Evolutionary conservation across 2,113 vertebrate species (phyloP).

Genomic region (Dasyprocta punctata): DNA sequence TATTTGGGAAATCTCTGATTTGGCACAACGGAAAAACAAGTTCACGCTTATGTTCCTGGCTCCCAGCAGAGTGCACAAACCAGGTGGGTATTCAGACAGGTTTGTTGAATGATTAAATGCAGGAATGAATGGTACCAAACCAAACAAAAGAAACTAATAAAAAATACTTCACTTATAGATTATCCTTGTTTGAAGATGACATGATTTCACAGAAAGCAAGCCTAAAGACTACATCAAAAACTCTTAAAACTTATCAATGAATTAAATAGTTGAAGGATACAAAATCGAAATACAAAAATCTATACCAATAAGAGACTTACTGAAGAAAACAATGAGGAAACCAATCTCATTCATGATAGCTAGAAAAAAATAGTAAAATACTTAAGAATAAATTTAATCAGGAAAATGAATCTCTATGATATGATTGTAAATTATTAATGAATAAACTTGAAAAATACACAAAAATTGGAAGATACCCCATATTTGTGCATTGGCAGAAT

Average conservation of each 20-base stretch:
- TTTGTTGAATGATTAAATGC: not conserved
- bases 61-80: not conserved
- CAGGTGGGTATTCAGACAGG: not conserved
- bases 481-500: not conserved
- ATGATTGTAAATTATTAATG: not conserved
- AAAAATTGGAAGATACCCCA: not conserved
- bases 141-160: not conserved
- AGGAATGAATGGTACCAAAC: not conserved
- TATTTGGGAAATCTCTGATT: slow-evolving; percentile 2
- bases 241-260: not conserved
- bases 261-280: not conserved
- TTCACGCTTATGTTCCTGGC: not conserved
- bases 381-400: not conserved
- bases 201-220: not conserved
- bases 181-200: not conserved
- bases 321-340: not conserved
- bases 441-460: not conserved
- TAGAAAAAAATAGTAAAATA: not conserved
- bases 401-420: not conserved
- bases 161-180: not conserved
- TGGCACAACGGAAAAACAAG: not conserved
- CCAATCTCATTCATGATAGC: not conserved
- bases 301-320: not conserved
- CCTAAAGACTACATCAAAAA: not conserved
- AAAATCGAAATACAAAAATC: not conserved